Evolutionary conservation across 2,888 invertebrate genomes (phyloP).

Genomic region (Phalera bucephala): DNA sequence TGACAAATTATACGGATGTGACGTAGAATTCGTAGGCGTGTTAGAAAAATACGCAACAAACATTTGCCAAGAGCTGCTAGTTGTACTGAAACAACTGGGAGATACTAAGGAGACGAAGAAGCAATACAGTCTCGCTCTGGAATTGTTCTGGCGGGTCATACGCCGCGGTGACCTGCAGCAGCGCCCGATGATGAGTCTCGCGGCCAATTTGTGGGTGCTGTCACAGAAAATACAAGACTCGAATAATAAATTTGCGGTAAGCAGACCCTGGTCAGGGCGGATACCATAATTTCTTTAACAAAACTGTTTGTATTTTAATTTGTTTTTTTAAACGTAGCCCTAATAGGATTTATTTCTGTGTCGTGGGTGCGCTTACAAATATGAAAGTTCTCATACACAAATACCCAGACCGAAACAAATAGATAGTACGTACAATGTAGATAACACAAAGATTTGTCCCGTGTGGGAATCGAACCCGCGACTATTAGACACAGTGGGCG

Average conservation of each 20-base stretch:
- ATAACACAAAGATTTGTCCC: too few species aligned
- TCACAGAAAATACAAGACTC: slow-evolving; percentile 84
- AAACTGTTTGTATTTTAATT: slow-evolving; percentile 5
- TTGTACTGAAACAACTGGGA: slow-evolving; percentile 87
- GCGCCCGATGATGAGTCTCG: slow-evolving; percentile 85
- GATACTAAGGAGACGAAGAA: slow-evolving; percentile 85
- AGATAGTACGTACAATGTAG: too few species aligned
- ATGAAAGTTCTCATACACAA: too few species aligned
- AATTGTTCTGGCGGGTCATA: slow-evolving; percentile 87
- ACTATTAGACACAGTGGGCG: too few species aligned
- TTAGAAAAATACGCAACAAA: slow-evolving; percentile 90
- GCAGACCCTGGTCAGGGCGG: too few species aligned
- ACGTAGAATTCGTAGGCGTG: slow-evolving; percentile 92
- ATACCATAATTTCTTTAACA: too few species aligned
- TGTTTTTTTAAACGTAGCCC: neutral
- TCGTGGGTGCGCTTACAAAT: too few species aligned
- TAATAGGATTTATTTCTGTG: too few species aligned
- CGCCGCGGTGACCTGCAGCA: slow-evolving; percentile 85
- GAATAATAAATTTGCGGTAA: slow-evolving; percentile 59
- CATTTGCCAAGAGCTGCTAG: slow-evolving; percentile 89
- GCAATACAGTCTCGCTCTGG: slow-evolving; percentile 89
- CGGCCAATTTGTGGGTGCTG: slow-evolving; percentile 92
- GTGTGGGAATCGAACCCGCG: too few species aligned
- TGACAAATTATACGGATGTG: slow-evolving; percentile 94
- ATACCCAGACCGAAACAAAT: too few species aligned